phyloP scores from a whole-genome alignment of 1,140 invertebrate genomes.

The Diachasmimorpha longicaudata region DNA sequence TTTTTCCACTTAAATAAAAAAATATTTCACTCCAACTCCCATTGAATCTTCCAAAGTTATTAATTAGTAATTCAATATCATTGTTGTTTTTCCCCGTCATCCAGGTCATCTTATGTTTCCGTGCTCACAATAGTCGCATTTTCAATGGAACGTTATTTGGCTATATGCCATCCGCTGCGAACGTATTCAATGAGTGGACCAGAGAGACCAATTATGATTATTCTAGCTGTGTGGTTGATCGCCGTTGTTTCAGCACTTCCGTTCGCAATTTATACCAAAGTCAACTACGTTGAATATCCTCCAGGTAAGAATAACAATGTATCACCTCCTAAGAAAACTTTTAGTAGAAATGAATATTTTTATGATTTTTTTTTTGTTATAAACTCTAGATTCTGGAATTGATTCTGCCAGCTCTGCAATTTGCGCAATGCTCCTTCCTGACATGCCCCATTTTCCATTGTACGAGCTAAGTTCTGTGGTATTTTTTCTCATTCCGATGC shows the following conservation, averaged over 20 bases:
- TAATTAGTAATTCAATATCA: background rate
- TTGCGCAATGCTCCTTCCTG: conserved; percentile 71
- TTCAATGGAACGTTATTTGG: conserved; percentile 86
- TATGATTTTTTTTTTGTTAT: conserved; percentile 25
- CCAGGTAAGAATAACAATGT: conserved; percentile 60
- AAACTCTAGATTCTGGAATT: conserved; percentile 49
- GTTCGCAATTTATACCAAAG: conserved; percentile 73
- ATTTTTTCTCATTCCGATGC: conserved; percentile 85
- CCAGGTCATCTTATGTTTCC: conserved; percentile 85
- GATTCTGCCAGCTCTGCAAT: conserved; percentile 73
- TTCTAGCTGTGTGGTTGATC: conserved; percentile 79
- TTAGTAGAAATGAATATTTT: background rate
- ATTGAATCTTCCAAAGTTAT: too few species aligned
- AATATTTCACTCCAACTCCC: too few species aligned
- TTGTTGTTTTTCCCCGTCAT: conserved; percentile 29
- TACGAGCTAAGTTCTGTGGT: conserved; percentile 82
- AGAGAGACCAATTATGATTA: conserved; percentile 80
- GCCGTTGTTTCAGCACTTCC: conserved; percentile 80
- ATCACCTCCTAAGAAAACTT: background rate
- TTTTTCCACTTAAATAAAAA: too few species aligned
- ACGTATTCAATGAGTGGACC: conserved; percentile 81
- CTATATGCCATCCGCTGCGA: conserved; percentile 89
- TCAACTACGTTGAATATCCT: conserved; percentile 76
- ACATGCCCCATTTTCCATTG: conserved; percentile 64
- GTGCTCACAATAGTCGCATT: conserved; percentile 91